Conservation (phyloP, 2,797 vertebrate species). For the Pantherophis alleghaniensis region DNA sequence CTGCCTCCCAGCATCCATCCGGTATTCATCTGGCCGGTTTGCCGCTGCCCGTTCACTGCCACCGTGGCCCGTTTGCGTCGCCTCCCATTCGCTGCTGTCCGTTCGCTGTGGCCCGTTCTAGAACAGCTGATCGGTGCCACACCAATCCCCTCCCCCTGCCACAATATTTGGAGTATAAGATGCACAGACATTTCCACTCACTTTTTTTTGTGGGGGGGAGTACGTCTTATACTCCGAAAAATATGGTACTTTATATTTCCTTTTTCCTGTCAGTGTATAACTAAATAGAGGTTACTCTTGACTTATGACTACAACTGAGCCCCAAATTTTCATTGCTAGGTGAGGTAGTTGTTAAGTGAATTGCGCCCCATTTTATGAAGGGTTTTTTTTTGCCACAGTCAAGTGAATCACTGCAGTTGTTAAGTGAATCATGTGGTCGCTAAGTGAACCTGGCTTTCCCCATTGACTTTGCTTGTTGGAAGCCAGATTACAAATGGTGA, state of each 20-base stretch:
- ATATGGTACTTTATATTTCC: too few species aligned
- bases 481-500: background rate
- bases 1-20: too few species aligned
- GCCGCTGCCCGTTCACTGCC: fast-evolving
- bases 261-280: background rate
- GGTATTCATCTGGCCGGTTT: too few species aligned
- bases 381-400: background rate
- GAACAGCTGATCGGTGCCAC: fast-evolving
- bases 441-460: background rate
- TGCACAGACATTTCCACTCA: too few species aligned
- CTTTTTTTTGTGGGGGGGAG: too few species aligned
- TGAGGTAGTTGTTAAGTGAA: background rate
- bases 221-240: too few species aligned
- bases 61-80: fast-evolving
- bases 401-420: background rate
- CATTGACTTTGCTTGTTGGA: background rate
- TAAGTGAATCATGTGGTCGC: background rate
- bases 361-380: background rate
- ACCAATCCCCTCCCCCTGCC: too few species aligned
- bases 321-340: background rate
- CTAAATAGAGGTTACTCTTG: background rate
- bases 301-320: background rate
- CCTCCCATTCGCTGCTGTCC: too few species aligned
- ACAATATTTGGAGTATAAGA: too few species aligned
- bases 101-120: too few species aligned